A percentile compares a stretch with the other conserved stretches of the same genome.
Evolutionary conservation across 2,113 vertebrate species (phyloP).

Genomic region (Grammomys dolichurus): DNA sequence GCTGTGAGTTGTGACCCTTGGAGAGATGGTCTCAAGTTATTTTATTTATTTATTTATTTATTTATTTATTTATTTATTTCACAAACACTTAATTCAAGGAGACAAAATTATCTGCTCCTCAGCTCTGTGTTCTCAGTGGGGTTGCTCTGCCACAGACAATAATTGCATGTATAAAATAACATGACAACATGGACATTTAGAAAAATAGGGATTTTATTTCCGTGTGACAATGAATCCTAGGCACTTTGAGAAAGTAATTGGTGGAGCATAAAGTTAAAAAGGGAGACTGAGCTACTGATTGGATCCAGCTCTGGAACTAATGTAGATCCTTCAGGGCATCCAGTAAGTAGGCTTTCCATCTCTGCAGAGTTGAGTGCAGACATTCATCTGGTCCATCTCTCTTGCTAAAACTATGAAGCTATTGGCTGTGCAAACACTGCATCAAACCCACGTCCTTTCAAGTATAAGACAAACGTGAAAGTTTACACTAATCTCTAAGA

Average conservation of each 20-base stretch:
- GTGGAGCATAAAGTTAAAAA: background rate
- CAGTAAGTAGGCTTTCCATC: background rate
- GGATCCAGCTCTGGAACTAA: background rate
- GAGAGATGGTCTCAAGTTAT: background rate
- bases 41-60: no score
- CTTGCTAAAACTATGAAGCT: background rate
- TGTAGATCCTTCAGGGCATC: background rate
- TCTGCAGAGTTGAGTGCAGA: background rate
- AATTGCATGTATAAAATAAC: constrained; percentile 10
- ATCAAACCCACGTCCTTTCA: background rate
- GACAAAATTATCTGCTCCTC: background rate
- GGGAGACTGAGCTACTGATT: background rate
- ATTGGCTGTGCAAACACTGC: background rate
- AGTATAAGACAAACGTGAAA: background rate
- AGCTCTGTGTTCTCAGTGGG: background rate
- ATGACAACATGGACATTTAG: background rate
- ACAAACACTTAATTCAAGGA: background rate
- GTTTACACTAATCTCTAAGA: background rate
- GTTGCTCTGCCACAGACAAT: background rate
- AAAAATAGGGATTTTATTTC: constrained; percentile 30
- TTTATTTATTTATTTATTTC: no score
- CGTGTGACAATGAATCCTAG: background rate
- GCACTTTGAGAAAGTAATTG: background rate
- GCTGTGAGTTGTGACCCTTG: background rate
- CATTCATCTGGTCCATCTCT: background rate